Conservation (phyloP, 2,113 vertebrate genomes). For the Brachyhypopomus gauderio region DNA sequence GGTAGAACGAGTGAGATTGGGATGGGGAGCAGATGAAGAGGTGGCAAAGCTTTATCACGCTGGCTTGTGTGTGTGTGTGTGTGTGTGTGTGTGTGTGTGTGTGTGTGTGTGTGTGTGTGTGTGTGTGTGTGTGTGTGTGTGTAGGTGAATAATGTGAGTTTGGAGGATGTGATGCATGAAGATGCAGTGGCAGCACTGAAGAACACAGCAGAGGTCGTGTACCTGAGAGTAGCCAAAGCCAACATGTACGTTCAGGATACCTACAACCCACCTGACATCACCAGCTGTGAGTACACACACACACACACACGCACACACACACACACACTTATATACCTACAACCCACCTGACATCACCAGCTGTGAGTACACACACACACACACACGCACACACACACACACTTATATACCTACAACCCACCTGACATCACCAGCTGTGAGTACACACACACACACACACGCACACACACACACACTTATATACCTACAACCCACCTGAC, state of each 20-base stretch:
- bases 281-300: conserved; percentile 77
- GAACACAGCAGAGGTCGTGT: conserved; percentile 89
- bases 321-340: conserved; percentile 66
- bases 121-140: conserved; percentile 33
- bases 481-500: too few relatives aligned
- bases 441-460: too few relatives aligned
- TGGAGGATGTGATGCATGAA: conserved; percentile 89
- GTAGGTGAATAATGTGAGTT: conserved; percentile 89
- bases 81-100: too few relatives aligned
- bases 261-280: conserved; percentile 87
- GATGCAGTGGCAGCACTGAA: conserved; percentile 87
- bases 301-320: conserved; percentile 32
- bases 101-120: background rate
- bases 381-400: too few relatives aligned
- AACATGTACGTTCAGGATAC: conserved; percentile 82
- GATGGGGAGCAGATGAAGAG: too few relatives aligned
- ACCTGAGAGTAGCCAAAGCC: conserved; percentile 87
- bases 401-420: too few relatives aligned
- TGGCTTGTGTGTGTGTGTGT: too few relatives aligned
- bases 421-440: too few relatives aligned
- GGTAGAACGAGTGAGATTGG: too few relatives aligned
- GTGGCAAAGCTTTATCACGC: too few relatives aligned
- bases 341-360: conserved; percentile 87
- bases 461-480: too few relatives aligned
- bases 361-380: conserved; percentile 68